Evolutionary conservation across 2,888 invertebrate genomes (phyloP).

Genomic region (Epinotia ramella): DNA sequence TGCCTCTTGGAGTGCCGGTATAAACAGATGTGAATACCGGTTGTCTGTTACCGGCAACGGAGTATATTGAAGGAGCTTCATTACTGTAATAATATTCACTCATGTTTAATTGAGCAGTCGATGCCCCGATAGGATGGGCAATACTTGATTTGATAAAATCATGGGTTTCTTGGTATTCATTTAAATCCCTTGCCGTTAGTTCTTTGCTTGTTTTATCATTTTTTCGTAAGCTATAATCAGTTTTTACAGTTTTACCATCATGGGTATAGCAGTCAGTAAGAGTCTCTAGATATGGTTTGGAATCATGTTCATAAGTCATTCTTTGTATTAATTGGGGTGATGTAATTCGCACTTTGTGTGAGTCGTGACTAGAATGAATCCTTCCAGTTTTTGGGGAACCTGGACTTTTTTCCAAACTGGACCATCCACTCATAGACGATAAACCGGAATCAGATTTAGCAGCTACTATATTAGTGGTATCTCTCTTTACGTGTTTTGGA

Average conservation of each 20-base stretch:
- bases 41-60: conserved; percentile 90
- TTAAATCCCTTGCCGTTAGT: conserved; percentile 65
- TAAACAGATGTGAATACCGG: conserved; percentile 91
- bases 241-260: conserved; percentile 68
- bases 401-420: conserved; percentile 93
- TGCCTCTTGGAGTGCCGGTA: conserved; percentile 86
- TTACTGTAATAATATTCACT: conserved; percentile 78
- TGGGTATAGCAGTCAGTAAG: conserved; percentile 82
- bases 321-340: conserved; percentile 76
- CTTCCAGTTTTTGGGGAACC: conserved; percentile 89
- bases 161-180: conserved; percentile 66
- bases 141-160: conserved; percentile 68
- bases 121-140: conserved; percentile 62
- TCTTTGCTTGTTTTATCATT: conserved; percentile 64
- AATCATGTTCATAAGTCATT: conserved; percentile 71
- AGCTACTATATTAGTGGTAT: conserved; percentile 86
- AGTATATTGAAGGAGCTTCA: conserved; percentile 89
- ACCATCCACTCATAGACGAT: conserved; percentile 95
- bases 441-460: conserved; percentile 95
- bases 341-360: conserved; percentile 73
- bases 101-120: conserved; percentile 68
- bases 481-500: conserved; percentile 88
- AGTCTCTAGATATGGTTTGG: conserved; percentile 84
- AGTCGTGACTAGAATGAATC: conserved; percentile 72
- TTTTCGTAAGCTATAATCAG: conserved; percentile 67